phyloP scores from a whole-genome alignment of 1,140 invertebrate species.

The Zaprionus inermis region DNA sequence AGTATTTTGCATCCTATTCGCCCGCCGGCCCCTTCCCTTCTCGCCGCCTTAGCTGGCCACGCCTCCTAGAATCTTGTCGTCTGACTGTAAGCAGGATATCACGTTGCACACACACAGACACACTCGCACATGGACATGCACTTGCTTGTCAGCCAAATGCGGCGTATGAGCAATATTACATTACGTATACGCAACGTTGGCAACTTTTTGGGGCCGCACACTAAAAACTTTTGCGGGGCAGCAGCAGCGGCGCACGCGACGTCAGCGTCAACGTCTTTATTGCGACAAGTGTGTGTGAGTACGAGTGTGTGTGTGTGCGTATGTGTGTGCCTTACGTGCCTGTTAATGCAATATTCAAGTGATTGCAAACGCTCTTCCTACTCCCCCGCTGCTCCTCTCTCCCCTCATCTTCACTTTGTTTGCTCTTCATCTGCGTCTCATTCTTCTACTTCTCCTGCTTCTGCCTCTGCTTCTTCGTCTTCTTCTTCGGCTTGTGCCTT shows the following conservation, averaged over 20 bases:
- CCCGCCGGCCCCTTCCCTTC: not conserved
- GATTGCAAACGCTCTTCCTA: constrained; percentile 67
- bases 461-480: not conserved
- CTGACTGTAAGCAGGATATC: constrained; percentile 61
- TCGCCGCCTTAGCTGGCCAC: not conserved
- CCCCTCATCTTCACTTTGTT: constrained; percentile 49
- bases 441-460: not conserved
- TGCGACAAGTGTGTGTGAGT: constrained; percentile 39
- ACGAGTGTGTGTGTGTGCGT: constrained; percentile 30
- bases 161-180: constrained; percentile 75
- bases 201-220: constrained; percentile 57
- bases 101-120: constrained; percentile 56
- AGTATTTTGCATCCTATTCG: constrained; percentile 79
- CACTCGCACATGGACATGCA: constrained; percentile 2
- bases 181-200: constrained; percentile 67
- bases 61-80: constrained; percentile 11
- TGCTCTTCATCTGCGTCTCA: constrained; percentile 20
- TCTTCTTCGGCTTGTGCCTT: constrained; percentile 41
- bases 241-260: not conserved
- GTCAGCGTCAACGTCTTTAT: constrained; percentile 69
- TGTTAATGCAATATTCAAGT: constrained; percentile 84
- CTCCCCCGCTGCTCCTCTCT: constrained; percentile 8
- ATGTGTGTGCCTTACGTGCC: constrained; percentile 70
- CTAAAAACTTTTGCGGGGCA: constrained; percentile 52
- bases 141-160: constrained; percentile 42